Conservation (phyloP, 2,797 vertebrate genomes). For the Danio tinwini region DNA sequence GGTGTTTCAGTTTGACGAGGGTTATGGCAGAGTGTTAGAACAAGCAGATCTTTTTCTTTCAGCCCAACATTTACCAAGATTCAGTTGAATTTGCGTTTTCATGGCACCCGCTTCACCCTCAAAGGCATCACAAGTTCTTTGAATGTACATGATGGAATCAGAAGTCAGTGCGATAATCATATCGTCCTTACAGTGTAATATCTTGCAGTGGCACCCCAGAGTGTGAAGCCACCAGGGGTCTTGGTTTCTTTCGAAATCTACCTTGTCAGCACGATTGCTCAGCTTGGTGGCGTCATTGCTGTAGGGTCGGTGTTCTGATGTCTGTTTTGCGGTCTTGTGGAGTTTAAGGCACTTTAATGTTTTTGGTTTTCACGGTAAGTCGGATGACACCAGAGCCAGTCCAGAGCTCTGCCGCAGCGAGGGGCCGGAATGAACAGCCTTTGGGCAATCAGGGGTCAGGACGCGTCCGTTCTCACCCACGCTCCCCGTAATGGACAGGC, state of each 20-base stretch:
- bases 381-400: constrained; percentile 97
- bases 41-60: constrained; percentile 73
- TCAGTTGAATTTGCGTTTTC: constrained; percentile 72
- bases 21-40: constrained; percentile 77
- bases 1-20: constrained; percentile 76
- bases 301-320: constrained; percentile 56
- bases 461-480: constrained; percentile 97
- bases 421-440: constrained; percentile 93
- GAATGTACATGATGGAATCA: constrained; percentile 38
- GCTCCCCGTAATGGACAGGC: constrained; percentile 98
- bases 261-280: constrained; percentile 32
- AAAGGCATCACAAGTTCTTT: constrained; percentile 36
- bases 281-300: constrained; percentile 62
- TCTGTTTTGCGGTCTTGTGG: constrained; percentile 52
- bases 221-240: constrained; percentile 26
- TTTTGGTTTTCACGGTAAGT: constrained; percentile 99
- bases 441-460: constrained; percentile 97
- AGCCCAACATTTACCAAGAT: constrained; percentile 75
- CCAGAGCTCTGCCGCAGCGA: constrained; percentile 96
- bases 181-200: constrained; percentile 18
- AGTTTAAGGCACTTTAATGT: constrained; percentile 93
- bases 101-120: constrained; percentile 62
- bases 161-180: constrained; percentile 47
- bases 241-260: constrained; percentile 27
- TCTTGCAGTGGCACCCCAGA: constrained; percentile 44